Conservation (phyloP, 2,113 vertebrate genomes). For the Festucalex cinctus region DNA sequence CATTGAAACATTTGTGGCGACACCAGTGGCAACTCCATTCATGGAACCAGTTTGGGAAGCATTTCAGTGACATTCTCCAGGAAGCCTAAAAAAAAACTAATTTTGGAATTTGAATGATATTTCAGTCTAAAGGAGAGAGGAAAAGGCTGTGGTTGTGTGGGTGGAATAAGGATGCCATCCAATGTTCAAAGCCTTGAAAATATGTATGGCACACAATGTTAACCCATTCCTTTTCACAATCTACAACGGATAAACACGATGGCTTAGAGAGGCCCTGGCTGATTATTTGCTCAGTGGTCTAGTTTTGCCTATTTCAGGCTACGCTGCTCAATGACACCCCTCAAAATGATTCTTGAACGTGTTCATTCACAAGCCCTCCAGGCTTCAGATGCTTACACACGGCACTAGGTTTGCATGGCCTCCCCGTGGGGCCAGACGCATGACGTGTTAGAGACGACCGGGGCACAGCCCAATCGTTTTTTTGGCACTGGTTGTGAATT, state of each 20-base stretch:
- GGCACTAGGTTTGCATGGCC: slow-evolving; percentile 17
- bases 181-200: slow-evolving; percentile 70
- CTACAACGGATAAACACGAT: slow-evolving; percentile 67
- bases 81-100: slow-evolving; percentile 39
- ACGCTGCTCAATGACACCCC: slow-evolving; percentile 25
- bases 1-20: slow-evolving; percentile 25
- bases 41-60: slow-evolving; percentile 40
- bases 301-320: slow-evolving; percentile 66
- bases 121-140: slow-evolving; percentile 59
- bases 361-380: slow-evolving; percentile 49
- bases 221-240: slow-evolving; percentile 68
- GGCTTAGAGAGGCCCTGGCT: slow-evolving; percentile 59
- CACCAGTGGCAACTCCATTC: slow-evolving; percentile 40
- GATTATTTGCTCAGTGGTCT: slow-evolving; percentile 69
- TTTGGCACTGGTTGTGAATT: neutral
- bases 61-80: slow-evolving; percentile 56
- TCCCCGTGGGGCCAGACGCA: neutral
- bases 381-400: slow-evolving; percentile 37
- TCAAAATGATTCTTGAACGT: slow-evolving; percentile 62
- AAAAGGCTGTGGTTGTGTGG: slow-evolving; percentile 68
- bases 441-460: neutral
- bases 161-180: slow-evolving; percentile 65
- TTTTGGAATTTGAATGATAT: slow-evolving; percentile 63
- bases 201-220: slow-evolving; percentile 67
- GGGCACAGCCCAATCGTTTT: neutral